Conservation (phyloP, 2,113 vertebrate genomes). For the Mohoua ochrocephala region DNA sequence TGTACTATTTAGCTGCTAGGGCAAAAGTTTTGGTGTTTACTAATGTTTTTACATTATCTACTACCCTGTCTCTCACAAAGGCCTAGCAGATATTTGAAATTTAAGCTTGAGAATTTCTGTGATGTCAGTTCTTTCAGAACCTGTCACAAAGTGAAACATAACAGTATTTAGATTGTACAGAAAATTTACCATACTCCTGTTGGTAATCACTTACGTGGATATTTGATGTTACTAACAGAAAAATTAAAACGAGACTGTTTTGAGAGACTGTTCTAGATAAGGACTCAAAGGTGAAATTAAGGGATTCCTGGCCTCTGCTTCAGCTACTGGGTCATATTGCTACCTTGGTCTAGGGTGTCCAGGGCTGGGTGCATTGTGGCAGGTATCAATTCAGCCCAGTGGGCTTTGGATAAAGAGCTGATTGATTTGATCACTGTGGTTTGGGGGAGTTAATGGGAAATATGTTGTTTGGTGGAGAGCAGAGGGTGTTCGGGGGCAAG, state of each 20-base stretch:
- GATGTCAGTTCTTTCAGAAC: not conserved
- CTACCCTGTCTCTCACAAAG: not conserved
- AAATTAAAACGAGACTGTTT: not conserved
- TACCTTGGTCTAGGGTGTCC: not conserved
- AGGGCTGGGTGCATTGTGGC: not conserved
- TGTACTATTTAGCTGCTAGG: not conserved
- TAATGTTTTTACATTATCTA: not conserved
- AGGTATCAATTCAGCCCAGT: not conserved
- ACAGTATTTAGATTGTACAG: not conserved
- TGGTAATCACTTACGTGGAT: not conserved
- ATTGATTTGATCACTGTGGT: not conserved
- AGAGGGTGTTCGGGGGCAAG: fast-evolving
- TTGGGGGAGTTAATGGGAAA: not conserved
- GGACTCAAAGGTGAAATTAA: not conserved
- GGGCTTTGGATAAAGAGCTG: not conserved
- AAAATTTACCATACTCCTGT: not conserved
- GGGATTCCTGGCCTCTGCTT: not conserved
- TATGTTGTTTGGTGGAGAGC: not conserved
- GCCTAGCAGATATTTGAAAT: not conserved
- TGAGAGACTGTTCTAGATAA: not conserved
- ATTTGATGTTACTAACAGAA: not conserved
- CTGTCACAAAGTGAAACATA: not conserved
- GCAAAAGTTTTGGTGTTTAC: not conserved
- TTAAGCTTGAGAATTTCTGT: not conserved
- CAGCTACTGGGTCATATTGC: not conserved